Evolutionary conservation across 2,797 vertebrate species (phyloP).

Genomic region (Microchirus variegatus): DNA sequence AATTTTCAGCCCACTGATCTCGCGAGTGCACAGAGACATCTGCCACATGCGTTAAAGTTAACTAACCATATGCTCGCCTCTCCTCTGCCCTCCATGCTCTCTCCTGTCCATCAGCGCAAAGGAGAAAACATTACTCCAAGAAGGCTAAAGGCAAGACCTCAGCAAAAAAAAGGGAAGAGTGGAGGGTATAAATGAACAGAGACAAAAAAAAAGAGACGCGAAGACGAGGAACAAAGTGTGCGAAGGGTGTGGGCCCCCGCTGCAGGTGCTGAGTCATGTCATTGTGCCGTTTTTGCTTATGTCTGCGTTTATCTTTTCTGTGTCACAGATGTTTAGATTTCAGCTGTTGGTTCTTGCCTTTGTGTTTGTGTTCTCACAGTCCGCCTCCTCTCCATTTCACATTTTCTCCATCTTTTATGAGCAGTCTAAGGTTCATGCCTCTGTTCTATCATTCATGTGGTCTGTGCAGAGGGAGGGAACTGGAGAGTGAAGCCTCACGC

Average conservation of each 20-base stretch:
- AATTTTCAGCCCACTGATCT: slow-evolving; percentile 51
- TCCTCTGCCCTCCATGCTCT: slow-evolving; percentile 4
- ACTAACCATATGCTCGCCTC: slow-evolving; percentile 56
- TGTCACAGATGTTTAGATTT: slow-evolving; percentile 21
- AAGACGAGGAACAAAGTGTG: slow-evolving; percentile 10
- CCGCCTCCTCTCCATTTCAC: slow-evolving; percentile 22
- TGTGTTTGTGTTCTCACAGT: slow-evolving; percentile 29
- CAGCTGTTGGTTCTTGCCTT: neutral
- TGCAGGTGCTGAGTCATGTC: slow-evolving; percentile 56
- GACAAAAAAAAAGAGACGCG: slow-evolving; percentile 27
- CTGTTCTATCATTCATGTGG: slow-evolving; percentile 63
- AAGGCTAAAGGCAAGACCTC: slow-evolving; percentile 43
- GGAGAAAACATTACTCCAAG: slow-evolving; percentile 58
- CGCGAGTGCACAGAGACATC: slow-evolving; percentile 46
- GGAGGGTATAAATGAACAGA: slow-evolving; percentile 1
- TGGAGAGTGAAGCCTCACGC: slow-evolving; percentile 42
- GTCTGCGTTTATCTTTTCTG: slow-evolving; percentile 13
- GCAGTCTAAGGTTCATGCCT: slow-evolving; percentile 37
- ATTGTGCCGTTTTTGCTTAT: slow-evolving; percentile 22
- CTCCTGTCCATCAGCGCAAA: slow-evolving; percentile 38
- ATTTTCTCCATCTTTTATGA: slow-evolving; percentile 49
- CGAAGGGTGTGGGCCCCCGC: slow-evolving; percentile 17
- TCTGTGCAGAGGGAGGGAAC: slow-evolving; percentile 49
- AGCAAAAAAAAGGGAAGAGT: slow-evolving; percentile 43
- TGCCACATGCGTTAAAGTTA: slow-evolving; percentile 53